Percentiles rank a stretch among this genome's conserved stretches.
phyloP scores from a whole-genome alignment of 2,888 invertebrate species.

The Diachrysia chrysitis region DNA sequence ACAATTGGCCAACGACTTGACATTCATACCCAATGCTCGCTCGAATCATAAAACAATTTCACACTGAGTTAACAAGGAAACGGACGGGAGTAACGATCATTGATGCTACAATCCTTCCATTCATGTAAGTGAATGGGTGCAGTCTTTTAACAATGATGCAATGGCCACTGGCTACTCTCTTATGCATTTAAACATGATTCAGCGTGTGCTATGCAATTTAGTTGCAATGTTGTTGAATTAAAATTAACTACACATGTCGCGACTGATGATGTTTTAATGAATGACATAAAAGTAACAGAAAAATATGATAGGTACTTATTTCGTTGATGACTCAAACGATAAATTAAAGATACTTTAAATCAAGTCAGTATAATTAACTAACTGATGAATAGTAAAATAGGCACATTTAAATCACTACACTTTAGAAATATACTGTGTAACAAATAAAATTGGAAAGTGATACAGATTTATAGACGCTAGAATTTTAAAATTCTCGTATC shows the following conservation, averaged over 20 bases:
- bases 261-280: background rate
- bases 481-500: no score
- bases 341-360: no score
- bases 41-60: slow-evolving; percentile 71
- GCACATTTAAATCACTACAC: no score
- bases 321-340: background rate
- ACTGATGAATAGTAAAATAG: no score
- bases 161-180: background rate
- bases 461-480: no score
- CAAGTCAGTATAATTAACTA: no score
- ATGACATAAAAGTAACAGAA: background rate
- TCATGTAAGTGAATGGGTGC: slow-evolving; percentile 18
- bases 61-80: slow-evolving; percentile 72
- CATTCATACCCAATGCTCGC: slow-evolving; percentile 63
- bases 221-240: background rate
- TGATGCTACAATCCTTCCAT: slow-evolving; percentile 36
- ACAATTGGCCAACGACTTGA: slow-evolving; percentile 64
- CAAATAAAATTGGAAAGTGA: no score
- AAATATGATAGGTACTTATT: background rate
- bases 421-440: no score
- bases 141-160: background rate
- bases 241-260: background rate
- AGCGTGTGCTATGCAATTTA: background rate
- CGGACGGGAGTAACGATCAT: slow-evolving; percentile 42
- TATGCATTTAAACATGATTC: background rate